A percentile compares a stretch with the other conserved stretches of the same genome.
These are phyloP conservation scores for Drosophila lowei DNA, from an alignment of 1,140 invertebrate genomes.

Conservation along the genomic window DNA sequence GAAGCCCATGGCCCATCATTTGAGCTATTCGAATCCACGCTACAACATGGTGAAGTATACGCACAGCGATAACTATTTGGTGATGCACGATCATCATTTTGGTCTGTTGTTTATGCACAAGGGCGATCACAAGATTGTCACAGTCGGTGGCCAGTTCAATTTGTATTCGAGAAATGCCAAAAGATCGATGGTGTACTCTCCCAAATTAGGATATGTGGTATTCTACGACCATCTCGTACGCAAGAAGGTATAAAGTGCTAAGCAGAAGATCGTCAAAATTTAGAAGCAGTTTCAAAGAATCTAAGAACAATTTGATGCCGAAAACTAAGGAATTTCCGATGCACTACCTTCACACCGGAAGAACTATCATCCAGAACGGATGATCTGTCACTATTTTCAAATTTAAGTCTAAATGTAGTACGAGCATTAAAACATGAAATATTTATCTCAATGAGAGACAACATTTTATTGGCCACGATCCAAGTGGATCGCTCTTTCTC, in stretches of 20 bases:
- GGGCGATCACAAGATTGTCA: conserved; percentile 71
- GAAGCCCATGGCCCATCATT: conserved; percentile 52
- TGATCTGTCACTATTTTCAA: neutral
- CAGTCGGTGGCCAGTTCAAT: conserved; percentile 46
- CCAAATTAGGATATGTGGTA: conserved; percentile 59
- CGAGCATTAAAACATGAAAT: conserved; percentile 9
- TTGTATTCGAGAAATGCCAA: conserved; percentile 49
- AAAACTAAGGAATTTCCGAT: no score
- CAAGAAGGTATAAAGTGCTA: conserved; percentile 60
- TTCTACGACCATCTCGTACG: conserved; percentile 78
- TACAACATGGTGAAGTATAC: conserved; percentile 42
- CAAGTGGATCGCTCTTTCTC: conserved; percentile 9
- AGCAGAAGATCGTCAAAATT: conserved; percentile 7
- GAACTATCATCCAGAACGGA: neutral
- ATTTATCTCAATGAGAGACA: conserved; percentile 2
- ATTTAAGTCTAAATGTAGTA: conserved; percentile 9
- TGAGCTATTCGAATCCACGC: conserved; percentile 66
- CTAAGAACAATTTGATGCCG: no score
- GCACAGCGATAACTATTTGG: conserved; percentile 66
- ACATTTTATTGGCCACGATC: conserved; percentile 15
- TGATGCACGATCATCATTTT: conserved; percentile 58
- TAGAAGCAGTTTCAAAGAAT: no score
- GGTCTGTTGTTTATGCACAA: conserved; percentile 76
- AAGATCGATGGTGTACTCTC: conserved; percentile 52
- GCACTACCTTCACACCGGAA: neutral